A percentile compares a stretch with the other conserved stretches of the same genome.
These are phyloP conservation scores for Cichlasoma orientale DNA, from an alignment of 2,797 vertebrate genomes.

Conservation along the genomic window DNA sequence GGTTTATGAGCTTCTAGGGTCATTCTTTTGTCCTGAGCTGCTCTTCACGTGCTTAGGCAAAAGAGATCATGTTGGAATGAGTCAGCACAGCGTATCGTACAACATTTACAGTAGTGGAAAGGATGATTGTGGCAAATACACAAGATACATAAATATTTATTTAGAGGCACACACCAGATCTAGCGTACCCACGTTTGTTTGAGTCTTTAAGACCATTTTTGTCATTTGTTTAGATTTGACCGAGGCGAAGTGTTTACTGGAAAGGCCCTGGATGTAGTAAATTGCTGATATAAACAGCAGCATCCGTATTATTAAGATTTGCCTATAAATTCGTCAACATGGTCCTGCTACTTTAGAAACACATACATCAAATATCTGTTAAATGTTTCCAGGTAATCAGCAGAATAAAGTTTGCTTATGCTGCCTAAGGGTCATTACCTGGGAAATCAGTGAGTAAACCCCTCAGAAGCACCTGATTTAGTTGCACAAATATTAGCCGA, in stretches of 20 bases:
- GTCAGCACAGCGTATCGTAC: slow-evolving; percentile 11
- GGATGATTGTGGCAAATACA: slow-evolving; percentile 10
- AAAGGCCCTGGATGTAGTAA: slow-evolving; percentile 24
- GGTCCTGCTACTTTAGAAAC: slow-evolving; percentile 22
- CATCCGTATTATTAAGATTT: slow-evolving; percentile 24
- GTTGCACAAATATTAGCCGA: background rate
- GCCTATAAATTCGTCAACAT: slow-evolving; percentile 14
- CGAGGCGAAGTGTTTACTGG: slow-evolving; percentile 53
- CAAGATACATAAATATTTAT: slow-evolving; percentile 6
- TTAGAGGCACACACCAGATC: slow-evolving; percentile 29
- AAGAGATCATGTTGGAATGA: slow-evolving; percentile 28
- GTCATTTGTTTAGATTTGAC: slow-evolving; percentile 54
- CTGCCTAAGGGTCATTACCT: background rate
- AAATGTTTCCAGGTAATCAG: slow-evolving; percentile 26
- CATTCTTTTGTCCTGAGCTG: slow-evolving; percentile 52
- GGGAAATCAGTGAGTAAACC: background rate
- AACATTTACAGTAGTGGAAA: slow-evolving; percentile 30
- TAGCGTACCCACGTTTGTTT: background rate
- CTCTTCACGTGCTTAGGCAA: slow-evolving; percentile 42
- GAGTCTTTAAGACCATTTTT: slow-evolving; percentile 35
- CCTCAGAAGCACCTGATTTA: background rate
- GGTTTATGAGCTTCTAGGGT: slow-evolving; percentile 64
- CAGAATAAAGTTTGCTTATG: background rate
- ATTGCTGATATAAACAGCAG: slow-evolving; percentile 51
- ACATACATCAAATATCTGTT: slow-evolving; percentile 23